Base-by-base conservation (phyloP, 2,888 invertebrate genomes). In the Pteria penguin region DNA sequence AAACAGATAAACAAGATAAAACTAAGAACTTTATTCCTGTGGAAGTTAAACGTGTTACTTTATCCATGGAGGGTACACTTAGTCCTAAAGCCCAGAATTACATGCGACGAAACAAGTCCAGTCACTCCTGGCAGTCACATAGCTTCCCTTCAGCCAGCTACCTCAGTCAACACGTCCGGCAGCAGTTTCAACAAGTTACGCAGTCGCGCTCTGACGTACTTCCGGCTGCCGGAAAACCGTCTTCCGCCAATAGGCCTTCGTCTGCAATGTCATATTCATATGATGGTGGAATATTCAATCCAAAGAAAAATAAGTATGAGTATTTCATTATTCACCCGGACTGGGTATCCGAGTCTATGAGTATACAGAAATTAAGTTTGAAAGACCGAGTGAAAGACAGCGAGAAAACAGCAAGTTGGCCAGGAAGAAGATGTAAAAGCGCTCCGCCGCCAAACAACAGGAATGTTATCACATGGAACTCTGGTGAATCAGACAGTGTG, bases 271-370 rank as follows among this genome's bases (percentile, higher is more conserved):
- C 69, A 52, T 86, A 88, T 73, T 76, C 84, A 33, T 88, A 88
- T 77, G 89, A 89, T 31, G 89, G 89, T 18, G 88, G 89, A 31
- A 77, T 89, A 58, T 90, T 90, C 80, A 72, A 81, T 36, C 84
- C 87, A 8, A 83, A 83, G 61, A 78, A 83, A n/a, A 80, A 82
- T 2, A 78, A 79, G 54, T 76, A 83, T 60, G 88, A 89, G 52
- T 89, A 85, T 78, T 91, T 89, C 80, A 87, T 88, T 8, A 89
- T 91, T 66, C 89, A 91, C 67, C 91, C 91, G 0, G 91, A 91
- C 74, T 91, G 90, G 90, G 90, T 90, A 22, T 90, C 90, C 0
- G 91, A 91, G 76, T 85, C 85, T 22, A 81, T 89, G 81, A 82
- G 87, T 1, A 86, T 89, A 61, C 86, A 87, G 72, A 87, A 87